phyloP scores from a whole-genome alignment of 30 jellyfish, hydroid and myxozoan genomes.

The Aurelia coerulea region DNA sequence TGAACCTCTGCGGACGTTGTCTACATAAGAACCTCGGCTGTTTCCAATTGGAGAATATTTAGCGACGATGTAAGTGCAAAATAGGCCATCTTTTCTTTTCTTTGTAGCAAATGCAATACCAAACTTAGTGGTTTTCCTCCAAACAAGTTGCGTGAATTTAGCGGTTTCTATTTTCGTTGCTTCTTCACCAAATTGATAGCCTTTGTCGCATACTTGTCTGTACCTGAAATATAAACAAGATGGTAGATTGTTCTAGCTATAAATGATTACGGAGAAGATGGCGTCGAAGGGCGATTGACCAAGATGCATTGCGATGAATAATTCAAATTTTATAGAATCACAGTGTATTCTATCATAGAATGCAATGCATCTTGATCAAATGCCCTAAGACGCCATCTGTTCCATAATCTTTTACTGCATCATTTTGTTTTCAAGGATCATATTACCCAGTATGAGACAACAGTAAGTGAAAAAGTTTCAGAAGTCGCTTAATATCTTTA shows the following conservation, averaged over 20 bases:
- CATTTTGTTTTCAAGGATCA: no score
- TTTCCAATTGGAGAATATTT: constrained; percentile 80
- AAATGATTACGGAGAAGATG: no score
- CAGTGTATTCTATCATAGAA: no score
- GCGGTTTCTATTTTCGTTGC: constrained; percentile 49
- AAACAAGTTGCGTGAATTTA: constrained; percentile 80
- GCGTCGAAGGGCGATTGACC: no score
- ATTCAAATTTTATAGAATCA: no score
- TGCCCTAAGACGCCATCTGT: no score
- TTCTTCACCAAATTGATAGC: constrained; percentile 45
- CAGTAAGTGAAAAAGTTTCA: no score
- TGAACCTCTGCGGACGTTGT: constrained; percentile 70
- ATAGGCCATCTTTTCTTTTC: constrained; percentile 46
- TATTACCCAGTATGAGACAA: no score
- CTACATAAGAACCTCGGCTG: constrained; percentile 55
- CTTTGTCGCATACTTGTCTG: constrained; percentile 75
- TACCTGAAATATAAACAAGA: constrained; percentile 55
- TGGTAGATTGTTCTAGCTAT: not conserved
- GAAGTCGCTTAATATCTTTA: no score
- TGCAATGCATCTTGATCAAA: no score
- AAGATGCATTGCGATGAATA: no score
- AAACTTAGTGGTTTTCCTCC: constrained; percentile 72
- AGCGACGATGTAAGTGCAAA: constrained; percentile 86
- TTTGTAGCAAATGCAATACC: constrained; percentile 90
- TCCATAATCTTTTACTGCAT: no score